Conservation (phyloP, 2,888 invertebrate species). For the Baronia brevicornis region DNA sequence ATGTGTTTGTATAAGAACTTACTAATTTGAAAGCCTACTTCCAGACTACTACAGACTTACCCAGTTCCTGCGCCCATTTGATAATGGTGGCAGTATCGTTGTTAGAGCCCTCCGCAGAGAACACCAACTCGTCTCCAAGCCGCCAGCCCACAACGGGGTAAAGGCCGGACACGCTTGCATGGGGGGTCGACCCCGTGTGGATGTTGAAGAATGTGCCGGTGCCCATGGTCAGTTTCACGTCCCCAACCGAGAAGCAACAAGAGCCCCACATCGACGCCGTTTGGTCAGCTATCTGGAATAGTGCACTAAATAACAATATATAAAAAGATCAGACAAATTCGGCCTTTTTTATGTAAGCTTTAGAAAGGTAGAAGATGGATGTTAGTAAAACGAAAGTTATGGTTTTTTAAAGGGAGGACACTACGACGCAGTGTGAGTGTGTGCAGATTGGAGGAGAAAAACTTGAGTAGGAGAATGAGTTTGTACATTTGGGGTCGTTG, state of each 20-base stretch:
- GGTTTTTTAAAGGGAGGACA: too few relatives aligned
- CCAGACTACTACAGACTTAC: conserved; percentile 50
- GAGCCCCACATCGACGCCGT: conserved; percentile 93
- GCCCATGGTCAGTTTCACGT: conserved; percentile 92
- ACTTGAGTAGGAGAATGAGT: too few relatives aligned
- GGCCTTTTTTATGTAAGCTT: too few relatives aligned
- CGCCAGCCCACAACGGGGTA: conserved; percentile 95
- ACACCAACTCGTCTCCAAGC: conserved; percentile 68
- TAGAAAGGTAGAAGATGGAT: too few relatives aligned
- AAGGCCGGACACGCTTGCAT: conserved; percentile 88
- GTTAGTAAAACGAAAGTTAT: too few relatives aligned
- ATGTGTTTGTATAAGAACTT: too few relatives aligned
- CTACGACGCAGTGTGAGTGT: too few relatives aligned
- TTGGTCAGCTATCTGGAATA: conserved; percentile 86
- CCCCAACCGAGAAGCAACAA: conserved; percentile 84
- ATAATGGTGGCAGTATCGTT: conserved; percentile 92
- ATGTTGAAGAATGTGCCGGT: conserved; percentile 94
- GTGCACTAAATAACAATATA: background rate
- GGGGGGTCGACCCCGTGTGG: conserved; percentile 84
- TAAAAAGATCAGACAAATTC: conserved; percentile 10
- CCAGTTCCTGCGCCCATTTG: conserved; percentile 86
- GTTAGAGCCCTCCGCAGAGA: conserved; percentile 89
- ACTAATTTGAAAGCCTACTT: too few relatives aligned
- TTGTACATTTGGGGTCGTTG: too few relatives aligned
- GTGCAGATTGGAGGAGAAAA: too few relatives aligned